These are phyloP conservation scores for Timema podura DNA, from an alignment of 2,888 invertebrate genomes.

Conservation along the genomic window DNA sequence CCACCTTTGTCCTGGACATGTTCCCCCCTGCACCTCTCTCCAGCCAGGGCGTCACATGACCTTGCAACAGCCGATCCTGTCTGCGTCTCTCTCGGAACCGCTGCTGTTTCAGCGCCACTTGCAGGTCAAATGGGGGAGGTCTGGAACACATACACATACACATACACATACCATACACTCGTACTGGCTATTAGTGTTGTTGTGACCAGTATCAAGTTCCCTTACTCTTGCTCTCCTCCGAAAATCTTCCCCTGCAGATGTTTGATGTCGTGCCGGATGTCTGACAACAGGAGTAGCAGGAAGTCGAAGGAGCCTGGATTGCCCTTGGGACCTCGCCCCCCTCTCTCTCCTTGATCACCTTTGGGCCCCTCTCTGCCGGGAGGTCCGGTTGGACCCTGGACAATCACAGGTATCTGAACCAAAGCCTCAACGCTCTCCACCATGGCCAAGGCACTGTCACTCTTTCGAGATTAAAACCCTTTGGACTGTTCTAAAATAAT, in stretches of 20 bases:
- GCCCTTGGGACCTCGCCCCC: constrained; percentile 56
- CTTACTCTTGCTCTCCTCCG: constrained; percentile 54
- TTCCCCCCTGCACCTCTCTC: constrained; percentile 19
- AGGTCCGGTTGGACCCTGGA: constrained; percentile 58
- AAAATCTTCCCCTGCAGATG: constrained; percentile 58
- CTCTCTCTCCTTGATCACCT: constrained; percentile 56
- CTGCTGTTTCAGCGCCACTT: constrained; percentile 54
- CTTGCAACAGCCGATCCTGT: constrained; percentile 40
- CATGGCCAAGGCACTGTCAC: too few species aligned
- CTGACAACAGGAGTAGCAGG: constrained; percentile 59
- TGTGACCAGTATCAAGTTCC: neutral
- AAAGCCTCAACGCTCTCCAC: too few species aligned
- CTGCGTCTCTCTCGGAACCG: constrained; percentile 39
- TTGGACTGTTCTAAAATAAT: too few species aligned
- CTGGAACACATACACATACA: constrained; percentile 40
- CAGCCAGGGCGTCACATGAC: constrained; percentile 35
- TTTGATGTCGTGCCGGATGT: constrained; percentile 59
- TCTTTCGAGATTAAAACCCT: too few species aligned
- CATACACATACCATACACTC: neutral
- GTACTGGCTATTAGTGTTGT: neutral
- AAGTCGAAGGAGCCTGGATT: constrained; percentile 61
- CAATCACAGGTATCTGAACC: too few species aligned
- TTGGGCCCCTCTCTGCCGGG: constrained; percentile 58
- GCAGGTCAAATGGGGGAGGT: constrained; percentile 57
- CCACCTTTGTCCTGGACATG: too few species aligned